These are phyloP conservation scores for Drosophila insularis DNA, from an alignment of 1,140 invertebrate species.

Conservation along the genomic window DNA sequence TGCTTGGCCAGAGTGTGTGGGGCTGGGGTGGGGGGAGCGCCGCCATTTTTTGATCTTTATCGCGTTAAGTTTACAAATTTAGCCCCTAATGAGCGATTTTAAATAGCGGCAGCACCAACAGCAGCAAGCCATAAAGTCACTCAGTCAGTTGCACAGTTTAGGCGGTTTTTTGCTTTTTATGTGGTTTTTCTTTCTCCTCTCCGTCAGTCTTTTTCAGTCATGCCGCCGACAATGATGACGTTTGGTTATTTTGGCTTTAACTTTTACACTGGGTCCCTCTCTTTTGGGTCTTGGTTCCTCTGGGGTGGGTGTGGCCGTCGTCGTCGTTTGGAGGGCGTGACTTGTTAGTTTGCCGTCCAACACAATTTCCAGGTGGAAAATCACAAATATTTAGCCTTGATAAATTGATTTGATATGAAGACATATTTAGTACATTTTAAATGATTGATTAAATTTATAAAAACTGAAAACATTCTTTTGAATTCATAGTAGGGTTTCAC, in stretches of 20 bases:
- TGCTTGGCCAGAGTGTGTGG: neutral
- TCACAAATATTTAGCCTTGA: constrained; percentile 5
- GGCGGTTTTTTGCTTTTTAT: constrained; percentile 63
- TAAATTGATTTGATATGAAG: constrained; percentile 6
- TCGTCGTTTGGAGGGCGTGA: constrained; percentile 51
- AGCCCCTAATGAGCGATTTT: constrained; percentile 78
- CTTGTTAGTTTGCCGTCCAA: constrained; percentile 59
- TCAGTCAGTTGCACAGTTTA: constrained; percentile 8
- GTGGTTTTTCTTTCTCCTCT: constrained; percentile 53
- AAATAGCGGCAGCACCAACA: constrained; percentile 39
- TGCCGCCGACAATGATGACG: constrained; percentile 38
- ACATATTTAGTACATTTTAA: neutral
- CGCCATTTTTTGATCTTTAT: constrained; percentile 63
- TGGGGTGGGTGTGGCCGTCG: constrained; percentile 57
- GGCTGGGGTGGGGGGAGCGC: neutral
- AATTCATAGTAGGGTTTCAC: too few species aligned
- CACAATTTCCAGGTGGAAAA: constrained; percentile 15
- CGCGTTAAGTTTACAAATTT: constrained; percentile 74
- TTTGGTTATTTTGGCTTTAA: neutral
- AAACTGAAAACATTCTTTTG: too few species aligned
- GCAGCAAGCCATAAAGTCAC: neutral
- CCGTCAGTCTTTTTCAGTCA: constrained; percentile 19
- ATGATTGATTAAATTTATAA: constrained; percentile 1
- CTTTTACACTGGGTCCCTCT: neutral
- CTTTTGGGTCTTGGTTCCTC: neutral